Conservation (phyloP, 2,113 vertebrate species). For the Formicarius rufipectus region DNA sequence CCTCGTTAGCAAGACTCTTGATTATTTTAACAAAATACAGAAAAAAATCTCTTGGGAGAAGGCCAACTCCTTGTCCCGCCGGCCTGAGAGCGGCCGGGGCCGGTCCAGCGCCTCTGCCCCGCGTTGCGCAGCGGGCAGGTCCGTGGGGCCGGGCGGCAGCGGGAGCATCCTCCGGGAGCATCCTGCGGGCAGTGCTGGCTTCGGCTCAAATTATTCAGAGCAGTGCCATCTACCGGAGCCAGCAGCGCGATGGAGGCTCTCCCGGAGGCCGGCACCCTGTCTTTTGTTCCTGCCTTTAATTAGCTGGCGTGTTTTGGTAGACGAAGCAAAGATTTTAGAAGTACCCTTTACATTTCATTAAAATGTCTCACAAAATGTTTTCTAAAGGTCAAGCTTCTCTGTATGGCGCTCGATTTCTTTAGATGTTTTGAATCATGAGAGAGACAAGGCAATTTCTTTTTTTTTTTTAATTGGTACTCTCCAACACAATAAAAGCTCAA, state of each 20-base stretch:
- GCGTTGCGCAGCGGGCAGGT: too few relatives aligned
- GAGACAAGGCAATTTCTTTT: background rate
- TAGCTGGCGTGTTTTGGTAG: background rate
- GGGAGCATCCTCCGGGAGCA: background rate
- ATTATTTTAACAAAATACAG: background rate
- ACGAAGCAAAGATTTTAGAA: background rate
- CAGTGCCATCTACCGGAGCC: constrained; percentile 53
- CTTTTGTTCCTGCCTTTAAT: background rate
- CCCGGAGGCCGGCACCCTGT: fast-evolving
- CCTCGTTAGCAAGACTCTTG: background rate
- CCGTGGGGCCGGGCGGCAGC: too few relatives aligned
- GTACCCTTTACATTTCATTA: background rate
- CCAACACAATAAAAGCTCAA: constrained; percentile 14
- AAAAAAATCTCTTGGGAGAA: background rate
- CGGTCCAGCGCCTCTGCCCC: fast-evolving
- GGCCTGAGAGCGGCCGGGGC: fast-evolving
- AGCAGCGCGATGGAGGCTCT: background rate
- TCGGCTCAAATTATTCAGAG: background rate
- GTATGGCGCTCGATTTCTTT: background rate
- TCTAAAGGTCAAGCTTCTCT: background rate
- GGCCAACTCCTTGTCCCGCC: fast-evolving
- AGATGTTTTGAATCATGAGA: background rate
- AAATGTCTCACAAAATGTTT: background rate
- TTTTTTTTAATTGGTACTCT: background rate
- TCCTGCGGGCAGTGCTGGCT: background rate